Conservation (phyloP, 2,113 vertebrate genomes). For the Erythrocercus mccallii region DNA sequence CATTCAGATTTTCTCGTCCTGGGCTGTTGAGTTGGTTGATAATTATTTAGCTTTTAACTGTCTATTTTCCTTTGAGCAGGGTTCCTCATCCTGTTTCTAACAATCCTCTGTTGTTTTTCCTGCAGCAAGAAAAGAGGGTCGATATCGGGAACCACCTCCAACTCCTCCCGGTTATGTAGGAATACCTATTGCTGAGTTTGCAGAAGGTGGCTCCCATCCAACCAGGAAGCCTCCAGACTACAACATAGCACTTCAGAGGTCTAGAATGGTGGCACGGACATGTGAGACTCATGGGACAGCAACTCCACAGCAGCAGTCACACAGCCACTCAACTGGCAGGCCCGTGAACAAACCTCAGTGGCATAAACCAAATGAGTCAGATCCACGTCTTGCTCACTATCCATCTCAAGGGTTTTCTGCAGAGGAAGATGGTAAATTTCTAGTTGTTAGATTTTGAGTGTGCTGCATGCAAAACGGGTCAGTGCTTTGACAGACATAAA, state of each 20-base stretch:
- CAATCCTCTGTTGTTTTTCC: slow-evolving; percentile 11
- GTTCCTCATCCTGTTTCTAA: not conserved
- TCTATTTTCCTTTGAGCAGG: not conserved
- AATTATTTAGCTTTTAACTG: not conserved
- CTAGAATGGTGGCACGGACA: slow-evolving; percentile 90
- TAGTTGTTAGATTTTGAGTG: not conserved
- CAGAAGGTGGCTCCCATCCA: slow-evolving; percentile 81
- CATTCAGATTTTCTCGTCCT: not conserved
- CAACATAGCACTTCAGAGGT: slow-evolving; percentile 93
- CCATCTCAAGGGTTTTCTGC: slow-evolving; percentile 75
- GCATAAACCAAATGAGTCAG: slow-evolving; percentile 79
- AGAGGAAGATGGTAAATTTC: slow-evolving; percentile 91
- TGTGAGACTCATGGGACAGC: slow-evolving; percentile 76
- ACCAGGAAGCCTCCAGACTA: slow-evolving; percentile 94
- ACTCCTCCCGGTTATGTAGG: slow-evolving; percentile 95
- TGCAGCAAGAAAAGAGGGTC: slow-evolving; percentile 90
- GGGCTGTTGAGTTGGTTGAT: not conserved
- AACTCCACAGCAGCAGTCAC: slow-evolving; percentile 55
- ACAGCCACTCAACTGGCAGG: slow-evolving; percentile 67
- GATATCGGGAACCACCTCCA: slow-evolving; percentile 93
- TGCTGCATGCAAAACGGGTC: not conserved
- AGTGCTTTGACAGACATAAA: not conserved
- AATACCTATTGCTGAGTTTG: slow-evolving; percentile 89
- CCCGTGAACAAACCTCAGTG: slow-evolving; percentile 76
- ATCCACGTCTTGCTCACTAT: slow-evolving; percentile 75